A percentile compares a stretch with the other conserved stretches of the same genome.
These are phyloP conservation scores for Periophthalmodon schlosseri DNA, from an alignment of 2,113 vertebrate genomes.

Conservation along the genomic window DNA sequence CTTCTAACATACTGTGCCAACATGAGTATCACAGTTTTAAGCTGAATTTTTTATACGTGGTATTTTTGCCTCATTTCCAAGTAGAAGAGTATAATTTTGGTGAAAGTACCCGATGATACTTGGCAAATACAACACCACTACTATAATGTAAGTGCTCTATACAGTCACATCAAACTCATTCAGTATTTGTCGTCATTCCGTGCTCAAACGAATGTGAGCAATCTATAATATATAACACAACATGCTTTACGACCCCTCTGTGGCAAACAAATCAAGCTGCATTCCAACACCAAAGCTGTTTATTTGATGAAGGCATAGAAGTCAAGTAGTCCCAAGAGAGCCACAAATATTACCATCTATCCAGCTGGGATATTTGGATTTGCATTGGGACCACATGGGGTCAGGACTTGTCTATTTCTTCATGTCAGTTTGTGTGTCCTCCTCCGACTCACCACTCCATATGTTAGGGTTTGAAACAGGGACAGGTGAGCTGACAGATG, in stretches of 20 bases:
- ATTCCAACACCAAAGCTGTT: conserved; percentile 16
- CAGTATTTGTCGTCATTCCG: not conserved
- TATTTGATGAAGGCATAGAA: conserved; percentile 20
- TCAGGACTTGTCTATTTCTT: conserved; percentile 27
- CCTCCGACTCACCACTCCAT: conserved; percentile 51
- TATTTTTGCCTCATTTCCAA: too few relatives aligned
- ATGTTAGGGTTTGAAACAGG: conserved; percentile 42
- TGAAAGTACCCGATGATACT: not conserved
- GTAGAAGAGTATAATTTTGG: not conserved
- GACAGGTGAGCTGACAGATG: conserved; percentile 72
- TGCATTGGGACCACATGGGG: conserved; percentile 38
- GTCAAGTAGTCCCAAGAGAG: conserved; percentile 17
- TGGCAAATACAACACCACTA: not conserved
- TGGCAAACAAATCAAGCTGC: conserved; percentile 11
- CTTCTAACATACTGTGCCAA: too few relatives aligned
- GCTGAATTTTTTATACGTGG: too few relatives aligned
- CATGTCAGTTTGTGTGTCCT: conserved; percentile 28
- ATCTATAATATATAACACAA: conserved; percentile 14
- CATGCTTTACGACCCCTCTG: not conserved
- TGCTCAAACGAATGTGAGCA: not conserved
- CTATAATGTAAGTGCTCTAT: not conserved
- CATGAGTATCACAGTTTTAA: too few relatives aligned
- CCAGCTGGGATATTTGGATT: not conserved
- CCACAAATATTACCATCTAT: not conserved
- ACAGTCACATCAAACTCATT: not conserved